Conservation (phyloP, 2,888 invertebrate genomes). For the Trichopoda pennipes region DNA sequence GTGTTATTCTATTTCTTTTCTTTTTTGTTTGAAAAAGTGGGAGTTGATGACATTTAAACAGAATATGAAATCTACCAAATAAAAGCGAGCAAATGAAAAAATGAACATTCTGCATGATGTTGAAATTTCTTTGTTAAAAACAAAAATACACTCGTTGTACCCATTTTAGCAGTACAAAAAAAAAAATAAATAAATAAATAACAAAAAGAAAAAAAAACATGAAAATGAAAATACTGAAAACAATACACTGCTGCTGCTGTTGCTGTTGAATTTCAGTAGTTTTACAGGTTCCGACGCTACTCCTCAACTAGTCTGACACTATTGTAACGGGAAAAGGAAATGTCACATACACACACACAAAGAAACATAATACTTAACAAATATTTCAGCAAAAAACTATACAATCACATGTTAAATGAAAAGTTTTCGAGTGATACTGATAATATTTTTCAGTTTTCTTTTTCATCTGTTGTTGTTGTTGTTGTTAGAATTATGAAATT, state of each 20-base stretch:
- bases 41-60: slow-evolving; percentile 45
- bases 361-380: background rate
- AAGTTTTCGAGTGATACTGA: slow-evolving; percentile 32
- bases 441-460: slow-evolving; percentile 17
- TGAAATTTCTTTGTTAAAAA: slow-evolving; percentile 56
- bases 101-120: slow-evolving; percentile 16
- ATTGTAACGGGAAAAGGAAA: slow-evolving; percentile 67
- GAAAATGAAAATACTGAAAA: slow-evolving; percentile 37
- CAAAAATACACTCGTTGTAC: slow-evolving; percentile 61
- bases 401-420: background rate
- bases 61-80: slow-evolving; percentile 15
- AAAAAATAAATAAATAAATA: slow-evolving; percentile 71
- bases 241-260: slow-evolving; percentile 33
- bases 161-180: slow-evolving; percentile 59
- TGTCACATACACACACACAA: slow-evolving; percentile 34
- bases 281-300: slow-evolving; percentile 66
- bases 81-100: slow-evolving; percentile 3
- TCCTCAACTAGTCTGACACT: slow-evolving; percentile 67
- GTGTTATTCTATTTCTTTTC: background rate
- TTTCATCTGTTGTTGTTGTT: no score
- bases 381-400: background rate
- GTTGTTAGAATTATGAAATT: background rate
- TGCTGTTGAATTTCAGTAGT: slow-evolving; percentile 64
- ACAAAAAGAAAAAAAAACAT: slow-evolving; percentile 34
- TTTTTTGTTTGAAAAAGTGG: slow-evolving; percentile 11